A percentile compares a stretch with the other conserved stretches of the same genome.
These are phyloP conservation scores for Habropoda laboriosa DNA, from an alignment of 1,140 invertebrate genomes.

Conservation along the genomic window DNA sequence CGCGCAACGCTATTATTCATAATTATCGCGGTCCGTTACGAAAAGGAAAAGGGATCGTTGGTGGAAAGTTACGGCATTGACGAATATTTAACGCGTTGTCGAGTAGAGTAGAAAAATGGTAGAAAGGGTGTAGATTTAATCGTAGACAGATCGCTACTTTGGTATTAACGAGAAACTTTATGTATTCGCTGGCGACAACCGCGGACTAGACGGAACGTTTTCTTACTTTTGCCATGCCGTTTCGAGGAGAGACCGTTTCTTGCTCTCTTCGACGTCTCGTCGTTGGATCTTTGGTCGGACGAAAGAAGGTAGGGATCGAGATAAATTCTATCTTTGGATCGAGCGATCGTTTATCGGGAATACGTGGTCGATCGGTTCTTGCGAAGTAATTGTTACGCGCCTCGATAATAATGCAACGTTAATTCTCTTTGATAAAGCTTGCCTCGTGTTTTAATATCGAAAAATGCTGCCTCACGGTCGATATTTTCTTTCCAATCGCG, in stretches of 20 bases:
- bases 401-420: background rate
- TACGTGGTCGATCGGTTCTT: background rate
- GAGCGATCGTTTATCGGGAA: background rate
- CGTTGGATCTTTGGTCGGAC: background rate
- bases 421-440: background rate
- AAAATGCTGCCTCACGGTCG: background rate
- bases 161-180: slow-evolving; percentile 44
- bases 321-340: background rate
- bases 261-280: no score
- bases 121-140: background rate
- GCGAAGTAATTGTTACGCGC: background rate
- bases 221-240: background rate
- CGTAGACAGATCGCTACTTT: background rate
- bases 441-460: no score
- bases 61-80: slow-evolving; percentile 6
- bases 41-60: background rate
- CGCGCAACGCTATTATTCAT: background rate
- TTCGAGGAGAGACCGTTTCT: background rate
- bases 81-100: slow-evolving; percentile 1
- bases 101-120: background rate
- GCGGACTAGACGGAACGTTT: slow-evolving; percentile 27
- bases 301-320: background rate
- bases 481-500: background rate
- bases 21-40: background rate
- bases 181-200: slow-evolving; percentile 34